A percentile compares a stretch with the other conserved stretches of the same genome.
These are phyloP conservation scores for Xiphorhynchus elegans DNA, from an alignment of 2,113 vertebrate genomes.

Conservation along the genomic window DNA sequence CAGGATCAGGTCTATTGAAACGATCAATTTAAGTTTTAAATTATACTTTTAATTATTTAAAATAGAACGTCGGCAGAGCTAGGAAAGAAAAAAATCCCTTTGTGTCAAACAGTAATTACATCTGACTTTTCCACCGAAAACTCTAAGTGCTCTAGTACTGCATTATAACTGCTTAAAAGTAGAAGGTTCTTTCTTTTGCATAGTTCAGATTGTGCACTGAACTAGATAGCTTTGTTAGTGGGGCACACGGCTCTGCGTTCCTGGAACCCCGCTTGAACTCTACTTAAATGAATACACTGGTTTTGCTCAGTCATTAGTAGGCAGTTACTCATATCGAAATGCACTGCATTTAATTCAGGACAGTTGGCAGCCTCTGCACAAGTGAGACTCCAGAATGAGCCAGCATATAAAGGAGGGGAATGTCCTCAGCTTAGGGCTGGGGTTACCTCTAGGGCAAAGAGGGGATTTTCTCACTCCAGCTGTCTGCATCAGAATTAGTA, in stretches of 20 bases:
- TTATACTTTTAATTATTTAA: slow-evolving; percentile 62
- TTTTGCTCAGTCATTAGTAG: slow-evolving; percentile 63
- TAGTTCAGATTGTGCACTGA: slow-evolving; percentile 30
- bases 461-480: slow-evolving; percentile 12
- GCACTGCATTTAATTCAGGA: slow-evolving; percentile 63
- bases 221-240: slow-evolving; percentile 60
- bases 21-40: slow-evolving; percentile 20
- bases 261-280: slow-evolving; percentile 51
- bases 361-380: slow-evolving; percentile 68
- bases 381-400: slow-evolving; percentile 66
- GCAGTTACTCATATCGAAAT: slow-evolving; percentile 30
- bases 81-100: slow-evolving; percentile 32
- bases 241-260: not conserved
- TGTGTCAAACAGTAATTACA: slow-evolving; percentile 59
- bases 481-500: slow-evolving; percentile 24
- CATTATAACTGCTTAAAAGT: slow-evolving; percentile 44
- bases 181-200: slow-evolving; percentile 27
- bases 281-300: slow-evolving; percentile 45
- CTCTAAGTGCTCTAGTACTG: not conserved
- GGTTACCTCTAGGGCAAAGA: slow-evolving; percentile 28
- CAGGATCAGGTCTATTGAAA: not conserved
- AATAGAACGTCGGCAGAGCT: not conserved
- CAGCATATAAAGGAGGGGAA: slow-evolving; percentile 20
- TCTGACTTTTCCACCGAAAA: slow-evolving; percentile 35
- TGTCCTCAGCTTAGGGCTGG: slow-evolving; percentile 22